Evolutionary conservation across 2,888 invertebrate genomes (phyloP).

Genomic region (Lasioglossum leucozonium): DNA sequence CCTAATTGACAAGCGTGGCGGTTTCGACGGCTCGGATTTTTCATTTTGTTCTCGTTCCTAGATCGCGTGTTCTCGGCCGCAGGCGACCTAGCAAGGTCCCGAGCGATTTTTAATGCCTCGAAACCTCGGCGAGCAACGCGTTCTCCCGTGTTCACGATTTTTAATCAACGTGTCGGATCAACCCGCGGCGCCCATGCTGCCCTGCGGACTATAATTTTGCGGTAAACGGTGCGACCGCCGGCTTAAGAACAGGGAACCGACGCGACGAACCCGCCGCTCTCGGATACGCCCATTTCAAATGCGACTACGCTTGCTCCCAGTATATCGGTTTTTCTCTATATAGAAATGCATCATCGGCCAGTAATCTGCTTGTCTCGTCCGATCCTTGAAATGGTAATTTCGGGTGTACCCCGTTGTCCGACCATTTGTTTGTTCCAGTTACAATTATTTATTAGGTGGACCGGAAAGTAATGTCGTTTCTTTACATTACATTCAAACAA

Average conservation of each 20-base stretch:
- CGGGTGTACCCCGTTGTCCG: too few relatives aligned
- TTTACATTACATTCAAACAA: too few relatives aligned
- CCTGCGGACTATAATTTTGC: constrained; percentile 69
- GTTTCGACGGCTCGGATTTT: neutral
- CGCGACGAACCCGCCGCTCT: constrained; percentile 56
- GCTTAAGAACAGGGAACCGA: constrained; percentile 51
- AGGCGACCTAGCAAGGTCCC: neutral
- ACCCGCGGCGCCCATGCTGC: constrained; percentile 55
- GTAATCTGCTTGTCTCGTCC: neutral
- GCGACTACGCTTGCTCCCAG: constrained; percentile 41
- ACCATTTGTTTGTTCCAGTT: neutral
- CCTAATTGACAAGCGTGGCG: neutral
- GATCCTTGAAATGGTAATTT: neutral
- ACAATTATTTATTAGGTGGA: neutral
- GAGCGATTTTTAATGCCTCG: constrained; percentile 15
- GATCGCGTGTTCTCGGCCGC: neutral
- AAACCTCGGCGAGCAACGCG: neutral
- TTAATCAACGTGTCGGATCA: constrained; percentile 67
- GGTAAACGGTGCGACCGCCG: constrained; percentile 66
- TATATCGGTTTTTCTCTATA: constrained; percentile 29
- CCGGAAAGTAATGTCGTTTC: too few relatives aligned
- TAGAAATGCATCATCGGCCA: constrained; percentile 12
- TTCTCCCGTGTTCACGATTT: constrained; percentile 55
- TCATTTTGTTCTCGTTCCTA: neutral
- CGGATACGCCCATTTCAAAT: constrained; percentile 64